Base-by-base conservation (phyloP, 2,888 invertebrate species). In the Blastobasis adustella region DNA sequence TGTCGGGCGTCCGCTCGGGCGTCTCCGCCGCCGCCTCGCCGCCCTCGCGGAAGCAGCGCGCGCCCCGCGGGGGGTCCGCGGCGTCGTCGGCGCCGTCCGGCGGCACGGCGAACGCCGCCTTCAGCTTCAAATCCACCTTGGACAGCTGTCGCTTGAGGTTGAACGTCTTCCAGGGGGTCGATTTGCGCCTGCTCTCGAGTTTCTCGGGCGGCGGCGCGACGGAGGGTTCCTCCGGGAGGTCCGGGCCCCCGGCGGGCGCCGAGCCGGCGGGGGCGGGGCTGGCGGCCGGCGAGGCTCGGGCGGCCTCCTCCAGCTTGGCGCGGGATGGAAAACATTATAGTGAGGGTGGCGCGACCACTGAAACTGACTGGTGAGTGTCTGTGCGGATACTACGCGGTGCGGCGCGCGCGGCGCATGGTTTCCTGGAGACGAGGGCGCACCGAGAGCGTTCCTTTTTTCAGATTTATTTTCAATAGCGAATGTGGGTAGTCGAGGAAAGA, bases 81-180 rank as follows among this genome's bases (percentile, higher is more conserved):
- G 51, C 60, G 55, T 82, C 83, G 40, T 80, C 79, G 44, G 70
- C 60, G 56, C 71, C 75, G 50, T 90, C 89, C 57, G 84, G 72
- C 47, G 89, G 79, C 10, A 73, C 79, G 39, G 80, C 71, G 79
- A 91, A 92, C 47, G 92, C 92, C 66, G 92, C 92, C 74, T 93
- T 93, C 56, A 93, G 82, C 76, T 93, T 94, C 66, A 93, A 86
- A 73, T 94, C 94, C 61, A 95, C 95, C 81, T 91, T 93, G 57
- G 94, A 94, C 64, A 95, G 90, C 81, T 95, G 95, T 64, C 95
- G 92, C 79, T 95, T 95, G 55, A 95, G 88, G 77, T 93, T 94
- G 86, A 95, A 94, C 55, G 91, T 91, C 79, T 94, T 94, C 94
- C 95, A 94, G 53, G 90, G 79, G 59, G 92, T 90, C 40, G 93